A percentile compares a stretch with the other conserved stretches of the same genome.
These are phyloP conservation scores for Peromyscus californicus DNA, from an alignment of 2,113 vertebrate species.

Conservation along the genomic window DNA sequence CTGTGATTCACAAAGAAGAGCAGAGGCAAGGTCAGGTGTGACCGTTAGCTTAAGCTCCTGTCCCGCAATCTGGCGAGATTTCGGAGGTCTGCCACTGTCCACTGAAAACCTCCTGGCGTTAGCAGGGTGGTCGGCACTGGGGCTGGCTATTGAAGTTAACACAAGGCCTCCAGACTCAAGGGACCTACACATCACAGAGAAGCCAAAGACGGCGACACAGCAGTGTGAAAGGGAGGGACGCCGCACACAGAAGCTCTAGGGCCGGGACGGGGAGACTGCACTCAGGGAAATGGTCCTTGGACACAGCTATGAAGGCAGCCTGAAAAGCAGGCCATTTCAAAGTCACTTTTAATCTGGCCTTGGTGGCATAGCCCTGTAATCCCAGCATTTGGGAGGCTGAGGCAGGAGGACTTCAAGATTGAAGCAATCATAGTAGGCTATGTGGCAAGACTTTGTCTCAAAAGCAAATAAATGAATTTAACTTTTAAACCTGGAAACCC, in stretches of 20 bases:
- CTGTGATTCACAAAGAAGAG: constrained; percentile 74
- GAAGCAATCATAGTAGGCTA: not conserved
- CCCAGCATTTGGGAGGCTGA: not conserved
- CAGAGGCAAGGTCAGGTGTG: not conserved
- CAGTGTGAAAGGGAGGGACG: not conserved
- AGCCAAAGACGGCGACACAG: not conserved
- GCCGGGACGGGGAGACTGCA: not conserved
- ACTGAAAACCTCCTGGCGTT: not conserved
- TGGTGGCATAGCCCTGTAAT: not conserved
- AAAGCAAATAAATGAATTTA: not conserved
- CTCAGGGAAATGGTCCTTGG: not conserved
- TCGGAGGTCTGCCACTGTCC: not conserved
- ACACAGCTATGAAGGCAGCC: not conserved
- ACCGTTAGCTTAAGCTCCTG: not conserved
- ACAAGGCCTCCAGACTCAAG: not conserved
- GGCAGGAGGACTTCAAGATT: not conserved
- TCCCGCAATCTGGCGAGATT: not conserved
- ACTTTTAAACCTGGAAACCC: constrained; percentile 32
- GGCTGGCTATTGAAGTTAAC: not conserved
- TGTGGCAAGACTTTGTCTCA: not conserved
- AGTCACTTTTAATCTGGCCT: not conserved
- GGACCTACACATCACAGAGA: not conserved
- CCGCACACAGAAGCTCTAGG: not conserved
- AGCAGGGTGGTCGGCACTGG: not conserved
- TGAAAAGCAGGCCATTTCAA: not conserved